Conservation (phyloP, 2,113 vertebrate species). For the Vulpes lagopus region DNA sequence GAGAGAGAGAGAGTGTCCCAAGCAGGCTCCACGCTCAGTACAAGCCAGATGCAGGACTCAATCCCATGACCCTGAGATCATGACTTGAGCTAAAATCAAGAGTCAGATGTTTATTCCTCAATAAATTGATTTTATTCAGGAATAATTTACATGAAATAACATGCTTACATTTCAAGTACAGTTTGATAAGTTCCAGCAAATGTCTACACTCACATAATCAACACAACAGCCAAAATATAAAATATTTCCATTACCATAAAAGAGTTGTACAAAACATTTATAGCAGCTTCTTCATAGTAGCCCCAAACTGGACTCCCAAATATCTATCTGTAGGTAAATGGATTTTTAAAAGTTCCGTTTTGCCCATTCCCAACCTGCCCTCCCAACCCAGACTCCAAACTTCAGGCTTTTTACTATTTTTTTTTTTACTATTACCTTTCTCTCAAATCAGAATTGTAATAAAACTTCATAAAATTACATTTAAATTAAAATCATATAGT, state of each 20-base stretch:
- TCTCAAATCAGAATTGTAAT: not conserved
- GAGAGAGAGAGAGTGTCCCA: not conserved
- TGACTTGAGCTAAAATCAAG: no score
- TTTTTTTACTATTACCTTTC: not conserved
- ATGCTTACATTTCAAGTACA: not conserved
- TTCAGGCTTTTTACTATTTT: not conserved
- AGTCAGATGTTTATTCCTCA: no score
- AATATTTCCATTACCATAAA: not conserved
- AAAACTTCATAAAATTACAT: not conserved
- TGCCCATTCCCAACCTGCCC: not conserved
- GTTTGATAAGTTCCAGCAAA: not conserved
- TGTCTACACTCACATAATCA: not conserved
- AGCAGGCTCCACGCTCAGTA: no score
- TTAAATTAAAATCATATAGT: not conserved
- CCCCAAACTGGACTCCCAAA: not conserved
- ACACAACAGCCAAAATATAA: not conserved
- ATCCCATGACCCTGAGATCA: no score
- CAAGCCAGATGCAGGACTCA: no score
- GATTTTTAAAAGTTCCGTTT: not conserved
- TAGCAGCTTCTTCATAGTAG: not conserved
- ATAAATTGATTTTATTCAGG: not conserved
- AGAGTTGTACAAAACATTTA: not conserved
- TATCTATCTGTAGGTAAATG: not conserved
- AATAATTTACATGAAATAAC: not conserved
- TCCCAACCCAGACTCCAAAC: not conserved